Evolutionary conservation across 2,888 invertebrate genomes (phyloP), one percentile per base, ranked within the genome.

Genomic region (Acleris laterana): DNA sequence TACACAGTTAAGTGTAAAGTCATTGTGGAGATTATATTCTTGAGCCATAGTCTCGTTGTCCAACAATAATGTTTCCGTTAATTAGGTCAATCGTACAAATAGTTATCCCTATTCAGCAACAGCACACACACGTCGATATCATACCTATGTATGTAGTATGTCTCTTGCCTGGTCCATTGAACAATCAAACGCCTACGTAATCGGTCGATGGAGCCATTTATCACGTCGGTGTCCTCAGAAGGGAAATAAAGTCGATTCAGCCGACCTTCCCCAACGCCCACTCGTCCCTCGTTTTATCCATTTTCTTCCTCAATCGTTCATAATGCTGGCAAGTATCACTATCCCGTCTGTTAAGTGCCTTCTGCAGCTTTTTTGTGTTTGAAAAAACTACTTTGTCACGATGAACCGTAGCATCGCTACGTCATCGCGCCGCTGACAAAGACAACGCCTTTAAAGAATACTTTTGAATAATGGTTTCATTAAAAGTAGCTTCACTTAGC

Each of bases 121-220:
- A 17, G 17, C 46, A 17, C 46, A 46, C 16, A 17, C 7, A 32
- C 25, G 48, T 59, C 28, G 25, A 42, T 59, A 53, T 42, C 28
- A 28, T 11, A 28, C 28, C 44, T 50, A 65, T 65, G 56, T 59
- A 22, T 60, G 46, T 61, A 56, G 60, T 59, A 32, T 60, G 50
- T 56, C 56, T 62, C 50, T 60, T 64, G 42, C 55, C n/a, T 50
- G 59, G 50, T 63, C 50, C 49, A 60, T 52, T 59, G 49, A 59
- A 62, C 63, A 60, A 60, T 60, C 68, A 59, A 56, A 55, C 59
- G 50, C 68, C 63, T 60, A 60, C 63, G 60, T 68, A 68, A 60
- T 63, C 63, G 49, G 42, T 13, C 46, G 32, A 63, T 58, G 44
- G 53, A 51, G 28, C 28, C 51, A 68, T 68, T 63, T 63, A 63